Base-by-base conservation (phyloP, 2,113 vertebrate genomes). In the Dasyurus viverrinus region DNA sequence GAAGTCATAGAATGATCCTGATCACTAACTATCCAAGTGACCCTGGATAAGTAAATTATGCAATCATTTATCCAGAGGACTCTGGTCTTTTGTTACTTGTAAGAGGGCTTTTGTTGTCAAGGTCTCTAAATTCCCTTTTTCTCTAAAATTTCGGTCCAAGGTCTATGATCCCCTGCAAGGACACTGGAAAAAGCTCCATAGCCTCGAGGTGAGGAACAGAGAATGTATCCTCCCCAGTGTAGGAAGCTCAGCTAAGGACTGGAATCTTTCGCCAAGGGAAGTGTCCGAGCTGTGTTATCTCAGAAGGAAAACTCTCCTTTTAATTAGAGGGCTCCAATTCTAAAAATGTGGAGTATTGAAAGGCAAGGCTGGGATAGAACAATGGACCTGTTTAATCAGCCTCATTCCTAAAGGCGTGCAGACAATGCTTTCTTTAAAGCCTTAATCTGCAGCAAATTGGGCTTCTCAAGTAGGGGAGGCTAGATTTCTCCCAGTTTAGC, bases 271-370 rank as follows among this genome's bases (percentile, higher is more conserved):
- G 0, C 22, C n/a, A 23, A 47, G 7, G 53, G 47, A 14, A 12
- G 6, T 3, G 57, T 8, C 27, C 4, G 0, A 0, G 2, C 48
- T 26, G 6, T 14, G 27, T 16, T 48, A 27, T 76, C 52, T 54
- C 6, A 50, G 53, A 91, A 52, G 68, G 60, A 46, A 23, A 54
- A 23, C 14, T n/a, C 48, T 60, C 52, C 30, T 60, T 24, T 53
- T 89, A 54, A n/a, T 89, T 11, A 90, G 92, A 0, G 27, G 27
- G 50, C 42, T 89, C 68, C 3, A 1, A n/a, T n/a, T 93, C 50
- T 25, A 27, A 68, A 24, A 23, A 47, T 90, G 47, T 0, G 6
- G 54, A 24, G 42, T 9, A 68, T 36, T 22, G 42, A 23, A 53
- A 26, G 68, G 90, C 50, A 42, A 0, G 27, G n/a, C 68, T 23